Conservation (phyloP, 2,888 invertebrate species). For the Galerucella pusilla region DNA sequence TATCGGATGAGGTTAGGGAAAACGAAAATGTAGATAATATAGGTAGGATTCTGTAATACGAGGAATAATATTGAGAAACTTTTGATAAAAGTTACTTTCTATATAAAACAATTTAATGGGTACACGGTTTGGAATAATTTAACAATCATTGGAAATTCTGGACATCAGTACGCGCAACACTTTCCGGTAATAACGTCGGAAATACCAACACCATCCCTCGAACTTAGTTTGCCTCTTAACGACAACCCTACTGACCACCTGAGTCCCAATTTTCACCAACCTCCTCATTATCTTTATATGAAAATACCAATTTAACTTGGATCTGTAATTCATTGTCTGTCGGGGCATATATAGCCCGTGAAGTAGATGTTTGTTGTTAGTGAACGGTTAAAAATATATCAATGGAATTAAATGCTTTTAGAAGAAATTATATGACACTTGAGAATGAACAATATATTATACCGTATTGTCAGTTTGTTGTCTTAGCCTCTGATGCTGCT, state of each 20-base stretch:
- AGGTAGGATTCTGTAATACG: no score
- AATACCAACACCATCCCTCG: background rate
- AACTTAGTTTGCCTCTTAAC: conserved; percentile 1
- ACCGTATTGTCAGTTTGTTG: no score
- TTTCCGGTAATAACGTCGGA: conserved; percentile 1
- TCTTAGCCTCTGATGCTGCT: no score
- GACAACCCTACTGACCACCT: background rate
- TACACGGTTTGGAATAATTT: conserved; percentile 1
- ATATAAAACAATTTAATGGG: background rate
- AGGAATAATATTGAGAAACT: no score
- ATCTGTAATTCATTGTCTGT: no score
- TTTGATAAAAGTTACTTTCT: background rate
- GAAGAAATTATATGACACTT: no score
- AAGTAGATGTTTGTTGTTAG: no score
- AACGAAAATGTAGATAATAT: background rate
- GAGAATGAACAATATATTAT: no score
- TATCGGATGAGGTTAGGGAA: background rate
- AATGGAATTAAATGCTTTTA: no score
- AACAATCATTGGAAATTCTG: background rate
- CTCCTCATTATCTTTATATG: background rate
- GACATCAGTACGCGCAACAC: conserved; percentile 1
- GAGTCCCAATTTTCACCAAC: conserved; percentile 2
- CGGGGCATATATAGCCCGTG: no score
- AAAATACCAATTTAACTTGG: background rate
- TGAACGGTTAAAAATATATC: no score